Evolutionary conservation across 2,797 vertebrate genomes (phyloP).

Genomic region (Philypnodon macrostomus): DNA sequence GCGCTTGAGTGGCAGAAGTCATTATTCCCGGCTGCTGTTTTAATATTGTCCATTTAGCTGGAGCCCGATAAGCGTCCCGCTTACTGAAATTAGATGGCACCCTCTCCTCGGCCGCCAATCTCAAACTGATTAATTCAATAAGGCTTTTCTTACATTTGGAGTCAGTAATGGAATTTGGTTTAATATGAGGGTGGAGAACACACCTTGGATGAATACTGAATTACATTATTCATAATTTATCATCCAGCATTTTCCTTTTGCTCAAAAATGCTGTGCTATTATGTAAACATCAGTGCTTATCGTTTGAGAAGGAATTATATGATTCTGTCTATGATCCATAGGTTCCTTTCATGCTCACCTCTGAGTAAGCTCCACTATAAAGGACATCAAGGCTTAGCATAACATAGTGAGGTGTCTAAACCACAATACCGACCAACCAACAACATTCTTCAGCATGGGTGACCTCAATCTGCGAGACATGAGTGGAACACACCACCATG

Average conservation of each 20-base stretch:
- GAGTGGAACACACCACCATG: constrained; percentile 31
- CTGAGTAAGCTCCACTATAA: constrained; percentile 9
- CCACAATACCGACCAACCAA: constrained; percentile 17
- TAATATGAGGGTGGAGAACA: constrained; percentile 48
- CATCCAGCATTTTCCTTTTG: constrained; percentile 12
- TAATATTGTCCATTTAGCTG: constrained; percentile 82
- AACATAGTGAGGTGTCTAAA: constrained; percentile 8
- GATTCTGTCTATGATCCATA: constrained; percentile 2
- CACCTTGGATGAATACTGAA: constrained; percentile 54
- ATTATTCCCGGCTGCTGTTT: constrained; percentile 80
- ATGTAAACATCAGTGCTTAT: constrained; percentile 30
- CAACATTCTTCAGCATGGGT: constrained; percentile 42
- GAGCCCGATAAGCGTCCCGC: constrained; percentile 68
- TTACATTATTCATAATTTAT: constrained; percentile 45
- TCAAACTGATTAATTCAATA: constrained; percentile 75
- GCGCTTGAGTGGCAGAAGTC: constrained; percentile 81
- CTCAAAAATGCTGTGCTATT: constrained; percentile 24
- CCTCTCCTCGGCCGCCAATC: constrained; percentile 61
- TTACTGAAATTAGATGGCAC: constrained; percentile 75
- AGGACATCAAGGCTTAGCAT: constrained; percentile 5
- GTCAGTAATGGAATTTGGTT: constrained; percentile 64
- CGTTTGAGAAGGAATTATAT: constrained; percentile 7
- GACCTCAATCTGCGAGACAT: constrained; percentile 57
- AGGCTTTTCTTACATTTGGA: constrained; percentile 67
- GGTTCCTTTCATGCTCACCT: constrained; percentile 1